Percentiles rank a stretch among this genome's conserved stretches.
Evolutionary conservation across 2,113 vertebrate genomes (phyloP).

Genomic region (Heliornis fulica): DNA sequence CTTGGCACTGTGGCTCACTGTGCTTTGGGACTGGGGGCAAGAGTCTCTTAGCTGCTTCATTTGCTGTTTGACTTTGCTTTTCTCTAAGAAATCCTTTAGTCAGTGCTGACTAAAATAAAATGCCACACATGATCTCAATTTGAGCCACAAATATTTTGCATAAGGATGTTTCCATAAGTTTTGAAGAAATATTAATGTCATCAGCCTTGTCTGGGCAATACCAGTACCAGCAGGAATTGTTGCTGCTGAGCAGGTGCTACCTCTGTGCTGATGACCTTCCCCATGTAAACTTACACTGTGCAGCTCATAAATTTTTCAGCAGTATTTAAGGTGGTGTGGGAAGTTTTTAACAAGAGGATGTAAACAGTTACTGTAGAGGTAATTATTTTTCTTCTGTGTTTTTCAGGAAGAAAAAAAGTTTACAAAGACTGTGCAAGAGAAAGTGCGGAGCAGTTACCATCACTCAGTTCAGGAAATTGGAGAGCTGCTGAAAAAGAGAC

Average conservation of each 20-base stretch:
- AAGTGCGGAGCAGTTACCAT: conserved; percentile 95
- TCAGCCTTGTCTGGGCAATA: neutral
- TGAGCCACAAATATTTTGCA: neutral
- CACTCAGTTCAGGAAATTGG: conserved; percentile 93
- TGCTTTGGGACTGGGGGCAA: neutral
- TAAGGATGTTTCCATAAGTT: neutral
- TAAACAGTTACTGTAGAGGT: neutral
- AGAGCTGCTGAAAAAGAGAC: conserved; percentile 93
- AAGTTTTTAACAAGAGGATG: neutral
- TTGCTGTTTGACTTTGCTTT: neutral
- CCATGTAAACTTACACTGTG: neutral
- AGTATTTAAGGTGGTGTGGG: neutral
- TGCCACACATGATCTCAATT: neutral
- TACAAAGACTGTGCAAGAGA: conserved; percentile 87
- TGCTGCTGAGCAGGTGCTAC: neutral
- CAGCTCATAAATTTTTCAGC: neutral
- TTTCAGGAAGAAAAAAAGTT: conserved; percentile 88
- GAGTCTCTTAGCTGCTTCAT: neutral
- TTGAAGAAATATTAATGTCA: neutral
- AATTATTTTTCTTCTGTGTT: conserved; percentile 28
- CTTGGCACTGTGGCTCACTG: too few species aligned
- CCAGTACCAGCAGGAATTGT: neutral
- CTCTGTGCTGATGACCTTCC: neutral
- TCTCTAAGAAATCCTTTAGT: neutral
- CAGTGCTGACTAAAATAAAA: neutral